Base-by-base conservation (phyloP, 2,797 vertebrate genomes). In the Gambelia wislizenii region DNA sequence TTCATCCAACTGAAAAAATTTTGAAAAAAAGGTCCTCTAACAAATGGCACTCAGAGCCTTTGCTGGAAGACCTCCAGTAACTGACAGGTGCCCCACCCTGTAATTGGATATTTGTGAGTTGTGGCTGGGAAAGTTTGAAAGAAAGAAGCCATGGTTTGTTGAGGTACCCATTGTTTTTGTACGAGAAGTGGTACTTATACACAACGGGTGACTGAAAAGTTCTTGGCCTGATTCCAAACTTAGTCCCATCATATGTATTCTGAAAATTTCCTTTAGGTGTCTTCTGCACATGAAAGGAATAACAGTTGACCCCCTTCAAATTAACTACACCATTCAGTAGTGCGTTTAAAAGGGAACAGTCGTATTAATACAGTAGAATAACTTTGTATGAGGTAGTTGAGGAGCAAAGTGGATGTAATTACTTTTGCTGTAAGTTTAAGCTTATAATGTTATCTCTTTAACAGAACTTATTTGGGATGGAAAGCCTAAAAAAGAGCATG, bases 401-500 rank as follows among this genome's bases (percentile, higher is more conserved):
- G 20, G 83, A 27, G 85, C 4, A 80, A 85, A 72, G 20, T 33
- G 16, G 12, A 33, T 67, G 25, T 22, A 74, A 47, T 49, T 27
- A 87, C 18, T n/a, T 86, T 22, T 42, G 56, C 36, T n/a, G 27
- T 44, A 67, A 67, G 52, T 39, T 30, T 44, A 22, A 33, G 33
- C 30, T 82, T 86, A 33, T 30, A 22, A 0, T 75, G 3, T 16
- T 91, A 94, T 91, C 61, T 89, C 47, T 91, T n/a, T 94, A 95
- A 49, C 75, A 95, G 91, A 87, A 88, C 83, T 14, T 92, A 54
- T 67, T 44, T 90, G 85, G 92, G 90, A 92, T 89, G 93, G 83
- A 59, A 88, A 93, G 87, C 42, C 69, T 44, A 36, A 87, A 42
- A 74, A 87, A 86, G 91, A 95, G 77, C 83, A 90, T 1, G 42